These are phyloP conservation scores for Porites cylindrica DNA, from an alignment of 92 coral and sea anemone genomes.

Conservation along the genomic window DNA sequence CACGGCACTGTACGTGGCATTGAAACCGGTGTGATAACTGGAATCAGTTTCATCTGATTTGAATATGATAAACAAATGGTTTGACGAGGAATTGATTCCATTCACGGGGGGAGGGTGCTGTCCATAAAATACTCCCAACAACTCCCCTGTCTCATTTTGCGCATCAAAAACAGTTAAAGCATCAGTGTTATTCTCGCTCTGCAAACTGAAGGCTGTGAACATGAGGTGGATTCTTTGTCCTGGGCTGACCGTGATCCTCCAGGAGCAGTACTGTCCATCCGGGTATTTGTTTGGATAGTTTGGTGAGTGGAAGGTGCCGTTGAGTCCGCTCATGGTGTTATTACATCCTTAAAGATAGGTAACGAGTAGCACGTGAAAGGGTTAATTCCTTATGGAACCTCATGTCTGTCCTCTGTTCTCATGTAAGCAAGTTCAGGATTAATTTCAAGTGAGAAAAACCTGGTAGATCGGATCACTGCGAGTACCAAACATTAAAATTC, in stretches of 20 bases:
- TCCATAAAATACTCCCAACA: constrained; percentile 58
- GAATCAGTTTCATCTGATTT: constrained; percentile 26
- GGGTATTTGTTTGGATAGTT: constrained; percentile 69
- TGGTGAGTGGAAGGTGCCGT: constrained; percentile 80
- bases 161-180: constrained; percentile 57
- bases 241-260: constrained; percentile 60
- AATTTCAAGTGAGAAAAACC: too few relatives aligned
- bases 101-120: constrained; percentile 39
- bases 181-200: constrained; percentile 44
- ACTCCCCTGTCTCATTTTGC: constrained; percentile 26
- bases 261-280: constrained; percentile 80
- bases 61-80: constrained; percentile 51
- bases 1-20: constrained; percentile 14
- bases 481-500: too few relatives aligned
- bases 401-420: not conserved
- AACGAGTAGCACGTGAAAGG: not conserved
- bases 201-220: constrained; percentile 61
- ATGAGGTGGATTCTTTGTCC: constrained; percentile 42
- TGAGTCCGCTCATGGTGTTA: constrained; percentile 36
- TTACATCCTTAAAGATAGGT: constrained; percentile 60
- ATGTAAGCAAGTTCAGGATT: too few relatives aligned
- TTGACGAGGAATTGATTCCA: constrained; percentile 50
- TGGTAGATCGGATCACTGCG: too few relatives aligned
- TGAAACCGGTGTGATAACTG: constrained; percentile 31
- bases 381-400: not conserved